Evolutionary conservation across 2,113 vertebrate genomes (phyloP), one percentile per base, ranked within the genome.

Genomic region (Cisticola juncidis): DNA sequence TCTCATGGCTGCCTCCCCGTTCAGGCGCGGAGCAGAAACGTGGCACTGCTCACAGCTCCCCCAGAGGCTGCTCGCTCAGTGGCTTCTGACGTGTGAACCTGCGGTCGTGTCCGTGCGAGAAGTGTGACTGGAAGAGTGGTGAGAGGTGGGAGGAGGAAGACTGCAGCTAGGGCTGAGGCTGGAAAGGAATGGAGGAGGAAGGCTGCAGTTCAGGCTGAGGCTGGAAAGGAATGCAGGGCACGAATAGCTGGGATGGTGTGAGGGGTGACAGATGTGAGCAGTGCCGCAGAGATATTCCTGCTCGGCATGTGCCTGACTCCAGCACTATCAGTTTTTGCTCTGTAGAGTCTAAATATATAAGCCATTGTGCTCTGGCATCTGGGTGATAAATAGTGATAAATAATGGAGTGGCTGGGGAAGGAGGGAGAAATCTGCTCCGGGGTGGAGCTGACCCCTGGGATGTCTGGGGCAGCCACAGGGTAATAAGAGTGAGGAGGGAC

Each of bases 11-110:
- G 72, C 86, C n/a, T 87, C 57, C 26, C 25, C 1, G 0, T 40
- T 70, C 51, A 33, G 9, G 78, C 2, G 2, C 1, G 1, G 58
- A 80, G 88, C 71, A 88, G 86, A 94, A 88, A 93, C 88, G 88
- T 95, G 95, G 95, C 95, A 69, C 45, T 53, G 21, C 47, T 29
- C 56, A 57, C 72, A 92, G 93, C 95, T 96, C 90, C 93, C 95
- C 79, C 94, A 93, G 88, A 86, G 93, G 92, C 95, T 92, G 79
- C 88, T 90, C 3, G 0, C 28, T 64, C 42, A 2, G 48, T 79
- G 81, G 45, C 88, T 89, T 58, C 93, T 79, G 87, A 73, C 7
- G 19, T 14, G 80, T 28, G 83, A 92, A 83, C 77, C 65, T 86
- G 81, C 1, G 6, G 72, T 86, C 51, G 21, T 23, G 45, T 88